These are phyloP conservation scores for Oscheius myriophilus DNA, from an alignment of 2,888 invertebrate species.

Conservation along the genomic window DNA sequence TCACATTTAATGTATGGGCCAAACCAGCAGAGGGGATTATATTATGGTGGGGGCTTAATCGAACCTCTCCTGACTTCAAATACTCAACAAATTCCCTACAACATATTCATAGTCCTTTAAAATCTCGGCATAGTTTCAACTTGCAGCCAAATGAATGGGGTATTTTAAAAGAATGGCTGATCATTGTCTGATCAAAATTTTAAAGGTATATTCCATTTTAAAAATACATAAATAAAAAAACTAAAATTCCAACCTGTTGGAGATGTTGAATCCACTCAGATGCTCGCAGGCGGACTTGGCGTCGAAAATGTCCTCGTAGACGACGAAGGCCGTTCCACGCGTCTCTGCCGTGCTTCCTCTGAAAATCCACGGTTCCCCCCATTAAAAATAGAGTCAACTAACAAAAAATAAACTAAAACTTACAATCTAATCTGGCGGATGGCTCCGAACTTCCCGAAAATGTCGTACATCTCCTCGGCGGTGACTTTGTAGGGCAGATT, in stretches of 20 bases:
- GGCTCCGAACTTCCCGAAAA: constrained; percentile 99
- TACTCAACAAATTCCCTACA: no score
- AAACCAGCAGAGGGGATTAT: no score
- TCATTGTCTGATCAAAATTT: no score
- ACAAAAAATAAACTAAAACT: constrained; percentile 72
- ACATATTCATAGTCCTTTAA: no score
- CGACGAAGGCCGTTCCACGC: constrained; percentile 97
- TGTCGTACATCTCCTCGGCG: constrained; percentile 99
- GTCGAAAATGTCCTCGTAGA: constrained; percentile 99
- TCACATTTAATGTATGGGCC: no score
- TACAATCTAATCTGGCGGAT: constrained; percentile 97
- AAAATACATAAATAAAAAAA: neutral
- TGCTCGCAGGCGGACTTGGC: constrained; percentile 99
- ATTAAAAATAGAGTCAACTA: constrained; percentile 12
- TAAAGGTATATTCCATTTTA: no score
- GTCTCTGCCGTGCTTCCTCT: constrained; percentile 96
- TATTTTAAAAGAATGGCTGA: no score
- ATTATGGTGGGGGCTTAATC: no score
- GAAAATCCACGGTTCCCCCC: constrained; percentile 45
- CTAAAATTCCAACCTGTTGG: constrained; percentile 82
- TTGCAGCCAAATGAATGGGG: no score
- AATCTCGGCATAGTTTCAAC: no score
- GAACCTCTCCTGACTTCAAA: no score
- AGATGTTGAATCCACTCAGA: constrained; percentile 97
- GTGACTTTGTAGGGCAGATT: constrained; percentile 99